Base-by-base conservation (phyloP, 23 tunicate genomes). In the Trididemnum nubilum region DNA sequence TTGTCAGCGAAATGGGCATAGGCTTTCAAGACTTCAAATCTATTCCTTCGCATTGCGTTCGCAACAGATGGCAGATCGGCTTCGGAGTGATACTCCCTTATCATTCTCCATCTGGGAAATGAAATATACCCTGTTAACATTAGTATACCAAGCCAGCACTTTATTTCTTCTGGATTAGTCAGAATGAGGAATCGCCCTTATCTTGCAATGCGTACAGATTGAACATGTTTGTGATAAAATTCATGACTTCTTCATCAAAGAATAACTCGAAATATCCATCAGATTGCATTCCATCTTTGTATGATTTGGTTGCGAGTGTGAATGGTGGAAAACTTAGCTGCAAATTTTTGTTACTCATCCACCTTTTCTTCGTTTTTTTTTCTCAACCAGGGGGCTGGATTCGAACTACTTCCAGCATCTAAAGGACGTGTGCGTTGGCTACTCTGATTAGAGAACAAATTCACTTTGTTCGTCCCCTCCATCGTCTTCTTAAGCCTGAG, bases 101-200 rank as follows among this genome's bases (percentile, higher is more conserved):
- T 63, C 69, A 63, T 63, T 63, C 69, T 63, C 69, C 69, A 63
- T 63, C 69, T 63, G 69, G 69, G 28, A 63, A 63, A 63, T 63
- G 69, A 28, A 24, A 63, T 63, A 63, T 24, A n/a, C n/a, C n/a
- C n/a, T n/a, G n/a, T n/a, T n/a, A n/a, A n/a, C n/a, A n/a, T n/a
- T n/a, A n/a, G n/a, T 63, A 23, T 63, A 63, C 69, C 69, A 63
- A 63, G 69, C 69, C 69, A 63, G 27, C 69, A 63, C 69, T 63
- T 63, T 23, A 63, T 63, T 63, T 63, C 69, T 63, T 63, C 27
- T 23, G 69, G 69, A 24, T 63, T 63, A 63, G 69, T 63, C 69
- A 63, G 69, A 63, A 63, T 28, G 69, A 18, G 19, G 69, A 63
- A 63, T n/a, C n/a, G n/a, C n/a, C n/a, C n/a, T n/a, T n/a, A n/a